Base-by-base conservation (phyloP, 2,888 invertebrate species). In the Athalia circularis region DNA sequence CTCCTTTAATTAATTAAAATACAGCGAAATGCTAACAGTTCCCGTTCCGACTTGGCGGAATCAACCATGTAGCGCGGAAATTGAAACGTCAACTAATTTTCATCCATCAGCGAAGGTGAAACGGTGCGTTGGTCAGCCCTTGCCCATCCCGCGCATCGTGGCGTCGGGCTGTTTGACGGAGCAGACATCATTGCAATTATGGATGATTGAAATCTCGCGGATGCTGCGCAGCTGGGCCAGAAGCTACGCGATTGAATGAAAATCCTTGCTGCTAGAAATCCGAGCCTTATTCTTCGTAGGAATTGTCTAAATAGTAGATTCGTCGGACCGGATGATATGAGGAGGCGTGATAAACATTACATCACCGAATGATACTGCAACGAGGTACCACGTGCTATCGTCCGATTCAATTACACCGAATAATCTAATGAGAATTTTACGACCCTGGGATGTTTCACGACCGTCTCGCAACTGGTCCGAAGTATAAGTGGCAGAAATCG, bases 141-240 rank as follows among this genome's bases (percentile, higher is more conserved):
- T 29, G 29, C 29, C 1, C 29, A 29, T 29, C 29, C 29, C 2
- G 29, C 29, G 2, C 68, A 52, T 52, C 50, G 13, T 15, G 15
- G 9, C 64, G 29, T 29, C 29, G 29, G 8, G 64, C 4, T 4
- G 15, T 11, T 13, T 47, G 68, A 7, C 65, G 29, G 65, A 6
- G 48, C 47, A 65, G 65, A 48, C 47, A 62, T 11, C 65, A n/a
- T 47, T 65, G 65, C 47, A 68, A 68, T 68, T 54, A 43, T 29
- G 8, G 52, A 59, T 59, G 65, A 65, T 65, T 65, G 45, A 65
- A 65, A 45, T 65, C 13, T 48, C 13, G 47, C 47, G 13, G 13
- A 65, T 3, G 48, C 13, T 65, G 48, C 13, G 7, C 7, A n/a
- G 13, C n/a, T 6, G 5, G 2, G 5, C 2, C 13, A 59, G 11